Evolutionary conservation across 2,797 vertebrate species (phyloP).

Genomic region (Botia kubotai): DNA sequence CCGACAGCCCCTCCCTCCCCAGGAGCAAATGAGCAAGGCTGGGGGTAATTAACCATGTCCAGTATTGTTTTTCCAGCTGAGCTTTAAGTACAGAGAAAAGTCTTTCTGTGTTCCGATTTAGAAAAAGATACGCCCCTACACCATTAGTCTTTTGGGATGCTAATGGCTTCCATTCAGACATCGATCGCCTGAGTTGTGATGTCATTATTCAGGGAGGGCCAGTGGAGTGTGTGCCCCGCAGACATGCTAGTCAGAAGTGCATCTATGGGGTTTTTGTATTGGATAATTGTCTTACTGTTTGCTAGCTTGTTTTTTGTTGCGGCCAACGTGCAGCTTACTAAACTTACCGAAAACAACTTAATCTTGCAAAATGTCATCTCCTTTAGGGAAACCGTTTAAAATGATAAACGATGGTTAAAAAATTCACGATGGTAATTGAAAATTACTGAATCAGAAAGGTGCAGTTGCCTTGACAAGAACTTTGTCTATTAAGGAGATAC

Average conservation of each 20-base stretch:
- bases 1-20: constrained; percentile 53
- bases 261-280: neutral
- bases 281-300: neutral
- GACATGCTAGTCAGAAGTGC: neutral
- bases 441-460: constrained; percentile 7
- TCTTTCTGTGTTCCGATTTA: constrained; percentile 53
- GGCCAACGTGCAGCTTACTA: neutral
- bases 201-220: constrained; percentile 36
- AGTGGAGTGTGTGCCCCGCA: neutral
- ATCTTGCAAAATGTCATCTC: constrained; percentile 1
- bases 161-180: constrained; percentile 47
- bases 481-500: neutral
- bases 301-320: neutral
- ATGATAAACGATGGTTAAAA: neutral
- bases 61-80: constrained; percentile 54
- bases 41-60: constrained; percentile 52
- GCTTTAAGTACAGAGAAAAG: constrained; percentile 61
- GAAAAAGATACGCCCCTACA: constrained; percentile 43
- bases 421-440: constrained; percentile 4
- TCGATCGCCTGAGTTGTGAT: constrained; percentile 54
- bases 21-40: constrained; percentile 42
- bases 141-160: constrained; percentile 42
- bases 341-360: neutral
- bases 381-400: neutral
- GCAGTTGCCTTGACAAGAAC: neutral